Evolutionary conservation across 2,888 invertebrate genomes (phyloP).

Genomic region (Rotaria macrura): DNA sequence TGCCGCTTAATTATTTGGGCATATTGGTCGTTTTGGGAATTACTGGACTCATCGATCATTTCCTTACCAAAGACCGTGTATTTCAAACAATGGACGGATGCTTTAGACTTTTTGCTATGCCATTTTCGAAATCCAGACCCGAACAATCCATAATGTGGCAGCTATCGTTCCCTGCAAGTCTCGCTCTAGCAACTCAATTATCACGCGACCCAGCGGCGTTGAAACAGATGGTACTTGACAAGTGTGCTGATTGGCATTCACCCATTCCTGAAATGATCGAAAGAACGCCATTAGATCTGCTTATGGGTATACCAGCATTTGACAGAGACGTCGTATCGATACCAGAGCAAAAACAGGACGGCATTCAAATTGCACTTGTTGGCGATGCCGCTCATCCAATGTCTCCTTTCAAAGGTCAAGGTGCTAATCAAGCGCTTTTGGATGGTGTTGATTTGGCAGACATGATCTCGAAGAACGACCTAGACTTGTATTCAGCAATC

Average conservation of each 20-base stretch:
- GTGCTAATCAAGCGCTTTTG: not conserved
- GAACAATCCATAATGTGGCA: not conserved
- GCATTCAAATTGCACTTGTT: not conserved
- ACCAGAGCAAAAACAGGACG: not conserved
- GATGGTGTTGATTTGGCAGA: not conserved
- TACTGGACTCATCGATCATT: not conserved
- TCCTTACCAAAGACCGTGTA: not conserved
- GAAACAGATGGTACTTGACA: not conserved
- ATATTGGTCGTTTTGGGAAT: not conserved
- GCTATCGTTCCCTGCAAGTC: not conserved
- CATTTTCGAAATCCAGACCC: not conserved
- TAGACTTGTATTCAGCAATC: not conserved
- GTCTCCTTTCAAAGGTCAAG: not conserved
- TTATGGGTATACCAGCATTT: not conserved
- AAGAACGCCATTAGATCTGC: not conserved
- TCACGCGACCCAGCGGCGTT: not conserved
- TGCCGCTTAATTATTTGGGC: not conserved
- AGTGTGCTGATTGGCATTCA: not conserved
- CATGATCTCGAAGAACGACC: not conserved
- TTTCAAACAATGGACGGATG: not conserved
- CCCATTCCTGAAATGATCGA: not conserved
- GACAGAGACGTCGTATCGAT: not conserved
- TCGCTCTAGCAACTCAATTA: not conserved
- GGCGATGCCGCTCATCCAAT: not conserved
- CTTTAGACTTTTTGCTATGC: not conserved